Base-by-base conservation (phyloP, 2,113 vertebrate genomes). In the Crotalus tigris region DNA sequence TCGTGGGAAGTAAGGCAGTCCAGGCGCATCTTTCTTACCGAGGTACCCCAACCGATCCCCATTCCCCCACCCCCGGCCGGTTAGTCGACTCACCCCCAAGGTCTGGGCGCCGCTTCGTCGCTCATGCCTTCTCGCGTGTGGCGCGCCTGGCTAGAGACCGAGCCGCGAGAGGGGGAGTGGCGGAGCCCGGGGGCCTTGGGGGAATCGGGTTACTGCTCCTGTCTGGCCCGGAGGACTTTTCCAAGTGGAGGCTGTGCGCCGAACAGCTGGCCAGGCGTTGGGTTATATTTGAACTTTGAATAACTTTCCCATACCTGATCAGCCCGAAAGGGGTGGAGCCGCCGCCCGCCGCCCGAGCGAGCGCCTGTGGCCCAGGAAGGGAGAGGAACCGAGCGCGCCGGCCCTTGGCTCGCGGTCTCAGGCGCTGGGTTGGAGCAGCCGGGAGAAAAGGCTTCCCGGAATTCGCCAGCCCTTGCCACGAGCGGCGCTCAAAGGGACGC, bases 41-140 rank as follows among this genome's bases (percentile, higher is more conserved):
- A 81, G 33, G 33, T 3, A 39, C 17, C 33, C n/a, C 24, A 19
- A 12, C 29, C 19, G 26, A 90, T 75, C 8, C n/a, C 13, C 61
- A n/a, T 2, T 2, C 6, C 26, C 11, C 3, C 58, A 4, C 61
- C 49, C 88, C 24, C 3, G 24, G 89, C 81, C 75, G 33, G 87
- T 91, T 95, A 96, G 97, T 97, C 95, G 92, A 97, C 98, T 98
- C 96, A 97, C 98, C 97, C 97, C 96, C 97, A 96, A 95, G 95
- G 87, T 92, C 95, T 93, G 2, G 95, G 94, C 54, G 95, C 96
- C 58, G 96, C 94, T 96, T 97, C 94, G 93, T 95, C 97, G 96
- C 97, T 98, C 98, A 98, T 98, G 95, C 97, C 98, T 97, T 94
- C 96, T 94, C 95, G 87, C 94, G 95, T 92, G 91, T 92, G 75